Conservation (phyloP, 2,797 vertebrate genomes). For the Amazonetta brasiliensis region DNA sequence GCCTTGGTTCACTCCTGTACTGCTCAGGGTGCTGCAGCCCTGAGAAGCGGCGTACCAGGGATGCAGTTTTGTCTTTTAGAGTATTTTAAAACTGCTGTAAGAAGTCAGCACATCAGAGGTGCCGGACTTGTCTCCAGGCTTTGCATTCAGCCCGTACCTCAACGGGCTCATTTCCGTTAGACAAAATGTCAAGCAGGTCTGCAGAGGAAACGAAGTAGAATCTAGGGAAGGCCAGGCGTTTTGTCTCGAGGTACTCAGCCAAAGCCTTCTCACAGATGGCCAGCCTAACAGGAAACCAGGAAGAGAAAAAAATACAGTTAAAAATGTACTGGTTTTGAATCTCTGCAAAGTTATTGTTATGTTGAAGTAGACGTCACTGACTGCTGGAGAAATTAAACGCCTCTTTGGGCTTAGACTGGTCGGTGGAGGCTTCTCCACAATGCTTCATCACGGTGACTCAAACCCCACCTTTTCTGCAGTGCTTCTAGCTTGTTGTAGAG, state of each 20-base stretch:
- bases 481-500: conserved; percentile 73
- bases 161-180: conserved; percentile 76
- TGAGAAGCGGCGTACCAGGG: accelerated
- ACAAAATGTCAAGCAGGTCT: conserved; percentile 81
- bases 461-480: conserved; percentile 76
- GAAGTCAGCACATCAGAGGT: background rate
- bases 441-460: accelerated
- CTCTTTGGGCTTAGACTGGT: background rate
- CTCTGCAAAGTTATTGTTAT: background rate
- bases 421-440: accelerated
- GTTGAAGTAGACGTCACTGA: accelerated
- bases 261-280: conserved; percentile 79
- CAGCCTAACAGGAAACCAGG: conserved; percentile 45
- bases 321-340: background rate
- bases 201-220: conserved; percentile 84
- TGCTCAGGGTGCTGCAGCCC: background rate
- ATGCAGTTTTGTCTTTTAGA: accelerated
- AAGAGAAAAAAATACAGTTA: background rate
- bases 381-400: background rate
- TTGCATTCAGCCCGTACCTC: conserved; percentile 66
- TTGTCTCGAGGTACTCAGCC: conserved; percentile 81
- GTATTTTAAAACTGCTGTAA: background rate
- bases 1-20: accelerated
- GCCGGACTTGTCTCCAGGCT: background rate
- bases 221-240: conserved; percentile 79